phyloP scores from a whole-genome alignment of 1,140 invertebrate species.

The Teleogryllus occipitalis region DNA sequence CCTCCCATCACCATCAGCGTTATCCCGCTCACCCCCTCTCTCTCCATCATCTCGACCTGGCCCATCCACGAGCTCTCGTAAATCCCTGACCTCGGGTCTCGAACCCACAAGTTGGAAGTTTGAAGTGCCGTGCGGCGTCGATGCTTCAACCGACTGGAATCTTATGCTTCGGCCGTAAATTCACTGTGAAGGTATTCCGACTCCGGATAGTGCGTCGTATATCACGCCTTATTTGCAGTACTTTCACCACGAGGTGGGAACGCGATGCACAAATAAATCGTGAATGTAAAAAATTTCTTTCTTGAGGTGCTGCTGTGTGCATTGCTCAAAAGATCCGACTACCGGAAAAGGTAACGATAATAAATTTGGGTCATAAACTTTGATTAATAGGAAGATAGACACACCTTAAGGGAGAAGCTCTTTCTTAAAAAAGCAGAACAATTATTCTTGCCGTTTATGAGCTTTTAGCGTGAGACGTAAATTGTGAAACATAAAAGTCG shows the following conservation, averaged over 20 bases:
- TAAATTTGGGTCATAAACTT: background rate
- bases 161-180: background rate
- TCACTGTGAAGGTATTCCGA: background rate
- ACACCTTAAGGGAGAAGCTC: background rate
- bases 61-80: background rate
- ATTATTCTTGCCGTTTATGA: background rate
- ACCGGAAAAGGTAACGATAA: background rate
- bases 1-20: background rate
- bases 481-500: background rate
- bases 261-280: background rate
- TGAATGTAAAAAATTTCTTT: background rate
- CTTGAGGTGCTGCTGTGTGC: background rate
- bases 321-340: background rate
- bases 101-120: background rate
- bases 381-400: background rate
- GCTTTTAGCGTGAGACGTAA: background rate
- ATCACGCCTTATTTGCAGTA: background rate
- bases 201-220: background rate
- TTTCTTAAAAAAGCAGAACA: background rate
- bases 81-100: too few species aligned
- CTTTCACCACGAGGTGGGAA: background rate
- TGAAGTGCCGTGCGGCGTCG: background rate
- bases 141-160: background rate
- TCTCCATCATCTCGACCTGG: background rate
- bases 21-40: background rate